Evolutionary conservation across 2,797 vertebrate genomes (phyloP).

Genomic region (Macropus fuliginosus): DNA sequence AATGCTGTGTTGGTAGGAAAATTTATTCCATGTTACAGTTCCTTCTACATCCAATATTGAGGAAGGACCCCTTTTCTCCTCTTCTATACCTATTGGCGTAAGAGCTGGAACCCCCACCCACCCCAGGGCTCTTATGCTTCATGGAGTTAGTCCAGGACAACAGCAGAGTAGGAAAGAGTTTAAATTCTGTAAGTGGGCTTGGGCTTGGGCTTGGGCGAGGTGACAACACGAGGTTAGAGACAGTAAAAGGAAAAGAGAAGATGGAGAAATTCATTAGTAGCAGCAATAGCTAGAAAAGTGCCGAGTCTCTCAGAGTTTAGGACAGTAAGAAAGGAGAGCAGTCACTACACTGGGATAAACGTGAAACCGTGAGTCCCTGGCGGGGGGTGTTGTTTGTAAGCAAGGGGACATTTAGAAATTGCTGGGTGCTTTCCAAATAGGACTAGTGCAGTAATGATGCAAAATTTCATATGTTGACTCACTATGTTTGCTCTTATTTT

Average conservation of each 20-base stretch:
- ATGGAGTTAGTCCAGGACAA: not conserved
- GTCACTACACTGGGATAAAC: not conserved
- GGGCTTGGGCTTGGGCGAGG: too few species aligned
- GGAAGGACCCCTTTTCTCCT: not conserved
- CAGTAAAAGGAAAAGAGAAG: not conserved
- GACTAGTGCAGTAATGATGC: not conserved
- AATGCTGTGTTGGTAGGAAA: not conserved
- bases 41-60: not conserved
- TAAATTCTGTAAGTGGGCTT: not conserved
- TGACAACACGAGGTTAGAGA: not conserved
- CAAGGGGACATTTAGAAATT: not conserved
- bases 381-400: not conserved
- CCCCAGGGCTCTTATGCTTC: not conserved
- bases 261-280: constrained; percentile 5
- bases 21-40: not conserved
- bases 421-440: not conserved
- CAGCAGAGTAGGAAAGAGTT: not conserved
- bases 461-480: not conserved
- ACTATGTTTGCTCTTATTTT: not conserved
- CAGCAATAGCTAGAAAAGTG: constrained; percentile 9
- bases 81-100: not conserved
- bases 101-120: not conserved
- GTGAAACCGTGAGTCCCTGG: not conserved
- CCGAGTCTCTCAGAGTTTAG: not conserved
- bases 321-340: not conserved